Conservation (phyloP, 1,140 invertebrate genomes). For the Drosophila subobscura region DNA sequence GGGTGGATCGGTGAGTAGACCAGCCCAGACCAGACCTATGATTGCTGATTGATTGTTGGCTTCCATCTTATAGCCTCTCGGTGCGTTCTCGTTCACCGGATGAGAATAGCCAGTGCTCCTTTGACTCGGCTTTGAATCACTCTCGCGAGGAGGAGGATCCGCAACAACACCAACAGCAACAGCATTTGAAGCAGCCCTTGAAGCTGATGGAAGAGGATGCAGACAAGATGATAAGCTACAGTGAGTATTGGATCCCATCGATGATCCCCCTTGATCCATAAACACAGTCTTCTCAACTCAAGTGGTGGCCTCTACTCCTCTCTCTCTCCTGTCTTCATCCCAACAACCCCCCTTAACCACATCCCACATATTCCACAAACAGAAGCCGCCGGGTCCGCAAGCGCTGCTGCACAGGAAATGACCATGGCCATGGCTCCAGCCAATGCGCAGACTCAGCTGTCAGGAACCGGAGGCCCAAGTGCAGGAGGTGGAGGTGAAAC, state of each 20-base stretch:
- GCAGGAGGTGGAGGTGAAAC: slow-evolving; percentile 35
- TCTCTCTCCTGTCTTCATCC: no score
- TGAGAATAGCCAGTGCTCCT: slow-evolving; percentile 90
- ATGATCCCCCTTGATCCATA: not conserved
- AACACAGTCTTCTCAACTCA: slow-evolving; percentile 17
- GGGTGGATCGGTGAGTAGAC: slow-evolving; percentile 85
- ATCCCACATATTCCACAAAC: slow-evolving; percentile 8
- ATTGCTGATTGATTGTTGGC: no score
- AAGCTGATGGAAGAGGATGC: slow-evolving; percentile 44
- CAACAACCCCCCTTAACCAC: slow-evolving; percentile 1
- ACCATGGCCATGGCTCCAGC: no score
- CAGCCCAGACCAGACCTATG: not conserved
- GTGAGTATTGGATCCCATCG: slow-evolving; percentile 49
- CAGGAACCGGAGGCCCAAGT: not conserved
- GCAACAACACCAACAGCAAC: slow-evolving; percentile 31
- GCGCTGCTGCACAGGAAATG: no score
- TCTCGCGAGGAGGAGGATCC: slow-evolving; percentile 90
- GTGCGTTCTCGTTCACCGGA: slow-evolving; percentile 87
- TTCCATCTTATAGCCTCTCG: slow-evolving; percentile 84
- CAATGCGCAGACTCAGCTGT: not conserved
- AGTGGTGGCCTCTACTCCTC: slow-evolving; percentile 16
- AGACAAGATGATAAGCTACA: slow-evolving; percentile 66
- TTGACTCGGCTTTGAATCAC: slow-evolving; percentile 93
- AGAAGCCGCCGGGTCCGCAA: slow-evolving; percentile 2
- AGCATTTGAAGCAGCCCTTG: slow-evolving; percentile 21